phyloP scores from a whole-genome alignment of 2,113 vertebrate genomes.

The Leucoraja erinaceus region DNA sequence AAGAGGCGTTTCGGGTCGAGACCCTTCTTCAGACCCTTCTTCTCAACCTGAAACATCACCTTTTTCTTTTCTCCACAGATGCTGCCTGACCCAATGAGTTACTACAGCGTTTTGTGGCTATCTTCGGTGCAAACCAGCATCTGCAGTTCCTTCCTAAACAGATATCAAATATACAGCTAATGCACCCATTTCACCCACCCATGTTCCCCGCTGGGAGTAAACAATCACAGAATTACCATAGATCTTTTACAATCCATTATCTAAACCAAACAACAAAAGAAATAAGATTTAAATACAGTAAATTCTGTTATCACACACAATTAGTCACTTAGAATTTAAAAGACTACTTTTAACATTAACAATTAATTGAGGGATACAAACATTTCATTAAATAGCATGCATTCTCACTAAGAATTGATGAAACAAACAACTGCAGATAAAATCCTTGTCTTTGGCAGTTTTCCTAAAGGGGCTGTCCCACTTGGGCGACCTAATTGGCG shows the following conservation, averaged over 20 bases:
- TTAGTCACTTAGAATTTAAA: not conserved
- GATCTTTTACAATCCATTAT: not conserved
- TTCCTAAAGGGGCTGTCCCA: not conserved
- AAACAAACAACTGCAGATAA: not conserved
- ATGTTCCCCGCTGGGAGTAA: not conserved
- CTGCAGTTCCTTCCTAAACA: too few relatives aligned
- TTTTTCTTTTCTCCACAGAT: too few relatives aligned
- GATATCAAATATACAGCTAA: not conserved
- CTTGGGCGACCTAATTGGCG: too few relatives aligned
- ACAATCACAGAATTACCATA: slow-evolving; percentile 29
- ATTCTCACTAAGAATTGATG: not conserved
- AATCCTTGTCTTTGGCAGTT: not conserved
- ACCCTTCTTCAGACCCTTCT: too few relatives aligned
- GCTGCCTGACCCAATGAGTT: too few relatives aligned
- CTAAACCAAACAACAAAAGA: not conserved
- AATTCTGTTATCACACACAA: not conserved
- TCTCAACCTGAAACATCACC: too few relatives aligned
- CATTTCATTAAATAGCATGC: not conserved
- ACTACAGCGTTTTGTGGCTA: too few relatives aligned
- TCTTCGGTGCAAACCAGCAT: too few relatives aligned
- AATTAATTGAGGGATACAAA: not conserved
- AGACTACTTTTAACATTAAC: not conserved
- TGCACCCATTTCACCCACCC: not conserved
- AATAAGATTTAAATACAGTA: not conserved
- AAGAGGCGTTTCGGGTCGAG: too few relatives aligned